phyloP scores from a whole-genome alignment of 2,888 invertebrate genomes.

The Calameuta pallipes region DNA sequence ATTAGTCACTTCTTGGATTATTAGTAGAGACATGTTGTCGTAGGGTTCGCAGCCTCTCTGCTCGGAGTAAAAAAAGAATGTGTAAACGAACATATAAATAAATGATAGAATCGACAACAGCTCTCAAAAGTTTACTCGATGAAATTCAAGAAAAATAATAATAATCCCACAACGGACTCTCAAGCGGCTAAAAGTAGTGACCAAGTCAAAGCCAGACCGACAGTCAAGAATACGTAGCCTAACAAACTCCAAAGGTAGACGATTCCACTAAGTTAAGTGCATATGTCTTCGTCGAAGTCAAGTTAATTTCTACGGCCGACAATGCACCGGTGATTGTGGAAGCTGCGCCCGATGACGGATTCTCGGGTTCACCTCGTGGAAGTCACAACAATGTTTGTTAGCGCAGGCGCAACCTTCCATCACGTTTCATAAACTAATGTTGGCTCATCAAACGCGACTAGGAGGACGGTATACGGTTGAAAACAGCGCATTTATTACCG shows the following conservation, averaged over 20 bases:
- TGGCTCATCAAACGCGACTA: conserved; percentile 48
- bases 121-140: not conserved
- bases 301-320: conserved; percentile 53
- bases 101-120: not conserved
- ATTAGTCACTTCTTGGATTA: conserved; percentile 59
- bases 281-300: conserved; percentile 37
- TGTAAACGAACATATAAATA: not conserved
- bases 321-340: conserved; percentile 56
- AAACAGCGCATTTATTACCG: conserved; percentile 62
- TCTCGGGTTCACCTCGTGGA: conserved; percentile 54
- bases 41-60: not conserved
- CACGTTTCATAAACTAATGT: conserved; percentile 53
- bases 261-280: conserved; percentile 12
- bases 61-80: not conserved
- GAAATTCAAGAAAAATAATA: not conserved
- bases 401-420: conserved; percentile 43
- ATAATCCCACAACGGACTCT: not conserved
- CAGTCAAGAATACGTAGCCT: not conserved
- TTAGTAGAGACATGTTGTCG: conserved; percentile 24
- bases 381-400: conserved; percentile 63
- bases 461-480: conserved; percentile 36
- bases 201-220: not conserved
- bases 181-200: not conserved
- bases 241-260: not conserved
- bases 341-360: conserved; percentile 55